phyloP scores from a whole-genome alignment of 2,113 vertebrate species.

The Rousettus leschenaultii region DNA sequence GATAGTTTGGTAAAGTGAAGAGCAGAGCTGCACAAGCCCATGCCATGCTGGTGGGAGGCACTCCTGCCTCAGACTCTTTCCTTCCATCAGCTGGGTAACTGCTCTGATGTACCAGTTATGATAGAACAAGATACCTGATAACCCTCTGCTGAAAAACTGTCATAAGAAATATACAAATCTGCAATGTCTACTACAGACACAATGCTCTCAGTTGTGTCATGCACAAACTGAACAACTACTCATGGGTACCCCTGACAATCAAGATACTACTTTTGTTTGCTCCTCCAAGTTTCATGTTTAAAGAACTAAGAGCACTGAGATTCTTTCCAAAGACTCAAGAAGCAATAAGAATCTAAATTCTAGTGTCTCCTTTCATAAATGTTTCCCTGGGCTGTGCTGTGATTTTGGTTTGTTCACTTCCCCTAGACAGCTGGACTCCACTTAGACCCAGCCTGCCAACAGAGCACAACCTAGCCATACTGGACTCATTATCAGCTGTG shows the following conservation, averaged over 20 bases:
- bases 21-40: too few species aligned
- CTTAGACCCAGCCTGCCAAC: background rate
- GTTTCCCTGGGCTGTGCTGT: background rate
- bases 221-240: too few species aligned
- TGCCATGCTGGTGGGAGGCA: accelerated
- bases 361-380: background rate
- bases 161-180: background rate
- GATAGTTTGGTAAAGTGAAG: background rate
- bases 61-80: background rate
- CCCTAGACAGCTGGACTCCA: background rate
- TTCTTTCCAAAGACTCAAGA: background rate
- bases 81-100: background rate
- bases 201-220: background rate
- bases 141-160: background rate
- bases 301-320: background rate
- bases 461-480: background rate
- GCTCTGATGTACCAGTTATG: background rate
- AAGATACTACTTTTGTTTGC: background rate
- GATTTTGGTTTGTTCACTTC: background rate
- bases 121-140: accelerated
- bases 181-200: background rate
- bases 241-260: background rate
- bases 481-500: background rate
- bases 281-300: background rate
- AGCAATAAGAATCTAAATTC: background rate